A percentile compares a stretch with the other conserved stretches of the same genome.
Conservation (phyloP, 1,140 invertebrate genomes). For the Drosophila micromelanica region DNA sequence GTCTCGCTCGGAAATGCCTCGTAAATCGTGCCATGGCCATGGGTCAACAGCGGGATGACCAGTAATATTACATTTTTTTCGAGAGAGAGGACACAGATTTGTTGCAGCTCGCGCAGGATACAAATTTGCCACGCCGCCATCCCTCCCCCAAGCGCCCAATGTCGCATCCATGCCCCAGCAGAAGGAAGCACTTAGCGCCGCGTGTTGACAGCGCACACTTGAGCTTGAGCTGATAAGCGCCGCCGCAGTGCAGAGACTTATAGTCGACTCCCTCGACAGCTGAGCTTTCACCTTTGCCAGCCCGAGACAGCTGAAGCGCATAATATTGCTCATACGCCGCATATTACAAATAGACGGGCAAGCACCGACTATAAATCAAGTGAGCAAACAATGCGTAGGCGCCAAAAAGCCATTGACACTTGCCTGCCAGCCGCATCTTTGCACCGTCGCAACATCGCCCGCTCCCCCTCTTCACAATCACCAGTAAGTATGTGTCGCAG, state of each 20-base stretch:
- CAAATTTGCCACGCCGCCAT: slow-evolving; percentile 55
- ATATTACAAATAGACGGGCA: slow-evolving; percentile 72
- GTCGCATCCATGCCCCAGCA: slow-evolving; percentile 5
- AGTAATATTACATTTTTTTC: slow-evolving; percentile 68
- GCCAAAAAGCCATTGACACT: slow-evolving; percentile 74
- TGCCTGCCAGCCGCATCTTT: slow-evolving; percentile 1
- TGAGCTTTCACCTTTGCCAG: slow-evolving; percentile 73
- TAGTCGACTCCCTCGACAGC: slow-evolving; percentile 41
- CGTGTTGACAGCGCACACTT: slow-evolving; percentile 72
- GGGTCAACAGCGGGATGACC: slow-evolving; percentile 60
- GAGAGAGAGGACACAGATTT: slow-evolving; percentile 68
- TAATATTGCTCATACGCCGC: slow-evolving; percentile 78
- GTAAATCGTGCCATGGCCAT: slow-evolving; percentile 78
- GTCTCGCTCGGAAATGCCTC: slow-evolving; percentile 82
- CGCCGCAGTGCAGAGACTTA: slow-evolving; percentile 28
- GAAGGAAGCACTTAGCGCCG: slow-evolving; percentile 76
- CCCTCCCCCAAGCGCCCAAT: no score
- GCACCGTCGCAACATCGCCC: neutral
- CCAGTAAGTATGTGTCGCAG: neutral
- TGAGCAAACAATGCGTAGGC: slow-evolving; percentile 71
- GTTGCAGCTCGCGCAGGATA: slow-evolving; percentile 71
- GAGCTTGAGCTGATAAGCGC: slow-evolving; percentile 63
- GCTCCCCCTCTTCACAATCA: neutral
- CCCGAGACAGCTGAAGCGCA: slow-evolving; percentile 19
- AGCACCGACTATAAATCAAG: slow-evolving; percentile 71